These are phyloP conservation scores for Pomatorhinus ruficollis DNA, from an alignment of 2,113 vertebrate species.

Conservation along the genomic window DNA sequence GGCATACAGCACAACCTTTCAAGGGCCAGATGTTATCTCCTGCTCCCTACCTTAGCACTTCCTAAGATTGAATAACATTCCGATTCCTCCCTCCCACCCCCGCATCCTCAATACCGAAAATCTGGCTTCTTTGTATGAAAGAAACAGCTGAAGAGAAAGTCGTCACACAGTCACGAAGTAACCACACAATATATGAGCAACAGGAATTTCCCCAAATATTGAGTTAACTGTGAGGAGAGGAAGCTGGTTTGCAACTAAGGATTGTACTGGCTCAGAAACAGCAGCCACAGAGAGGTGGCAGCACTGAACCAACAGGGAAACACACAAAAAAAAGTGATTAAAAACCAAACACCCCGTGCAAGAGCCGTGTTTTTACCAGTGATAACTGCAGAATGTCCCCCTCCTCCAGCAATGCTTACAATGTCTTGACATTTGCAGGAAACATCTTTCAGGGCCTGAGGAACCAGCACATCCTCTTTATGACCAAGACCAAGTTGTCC, in stretches of 20 bases:
- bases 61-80: neutral
- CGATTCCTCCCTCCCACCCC: neutral
- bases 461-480: constrained; percentile 80
- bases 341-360: neutral
- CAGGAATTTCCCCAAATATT: neutral
- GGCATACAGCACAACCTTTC: neutral
- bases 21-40: neutral
- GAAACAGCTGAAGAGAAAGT: neutral
- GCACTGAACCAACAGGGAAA: neutral
- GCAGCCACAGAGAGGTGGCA: neutral
- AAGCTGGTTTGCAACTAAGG: neutral
- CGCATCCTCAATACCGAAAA: neutral
- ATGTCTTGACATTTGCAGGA: constrained; percentile 45
- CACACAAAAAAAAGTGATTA: neutral
- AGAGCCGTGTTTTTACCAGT: constrained; percentile 76
- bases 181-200: neutral
- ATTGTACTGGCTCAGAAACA: neutral
- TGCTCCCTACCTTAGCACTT: neutral
- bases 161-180: neutral
- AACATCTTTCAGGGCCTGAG: constrained; percentile 70
- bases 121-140: neutral
- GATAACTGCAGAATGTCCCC: constrained; percentile 84
- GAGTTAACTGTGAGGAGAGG: neutral
- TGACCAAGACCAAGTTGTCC: constrained; percentile 90
- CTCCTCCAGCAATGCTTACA: constrained; percentile 81